Base-by-base conservation (phyloP, 2,113 vertebrate genomes). In the Prunella fulvescens region DNA sequence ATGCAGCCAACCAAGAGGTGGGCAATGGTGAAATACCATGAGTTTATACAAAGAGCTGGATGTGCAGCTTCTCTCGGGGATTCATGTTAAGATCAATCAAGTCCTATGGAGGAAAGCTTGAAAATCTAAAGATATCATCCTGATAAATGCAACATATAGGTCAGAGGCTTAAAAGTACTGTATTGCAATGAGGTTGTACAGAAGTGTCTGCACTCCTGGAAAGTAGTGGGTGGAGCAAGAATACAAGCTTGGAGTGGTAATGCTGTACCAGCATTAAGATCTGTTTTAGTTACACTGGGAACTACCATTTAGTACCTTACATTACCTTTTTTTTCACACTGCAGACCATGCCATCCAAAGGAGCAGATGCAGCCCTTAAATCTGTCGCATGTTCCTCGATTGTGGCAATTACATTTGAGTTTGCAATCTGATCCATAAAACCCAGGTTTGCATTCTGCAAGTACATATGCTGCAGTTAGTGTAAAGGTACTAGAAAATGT, bases 271-370 rank as follows among this genome's bases (percentile, higher is more conserved):
- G 29, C 22, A 65, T 44, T 67, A 88, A 81, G 51, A 69, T n/a
- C 57, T 64, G 42, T 65, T 58, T 90, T 62, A 74, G 18, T 69
- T 20, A 19, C 33, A 72, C 61, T 67, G 70, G 81, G 58, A 50
- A 48, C 54, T 67, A 51, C 37, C 62, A 92, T 94, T 95, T 89
- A 92, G 86, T 94, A 98, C 97, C 97, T 98, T 97, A 97, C 95
- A 97, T 98, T 98, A 98, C 98, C 98, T 98, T 98, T 97, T 96
- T 95, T 98, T 97, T 99, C 98, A 97, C 99, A 99, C 60, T 97
- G 98, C 25, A 97, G 94, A 60, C 98, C 98, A 33, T 98, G 98
- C 95, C 97, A 97, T 69, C 98, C 97, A 0, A 86, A 74, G 40
- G 97, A 93, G 87, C 99, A 99, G 93, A 98, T 81, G 65, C 99